Evolutionary conservation across 2,888 invertebrate species (phyloP).

Genomic region (Emmelina monodactyla): DNA sequence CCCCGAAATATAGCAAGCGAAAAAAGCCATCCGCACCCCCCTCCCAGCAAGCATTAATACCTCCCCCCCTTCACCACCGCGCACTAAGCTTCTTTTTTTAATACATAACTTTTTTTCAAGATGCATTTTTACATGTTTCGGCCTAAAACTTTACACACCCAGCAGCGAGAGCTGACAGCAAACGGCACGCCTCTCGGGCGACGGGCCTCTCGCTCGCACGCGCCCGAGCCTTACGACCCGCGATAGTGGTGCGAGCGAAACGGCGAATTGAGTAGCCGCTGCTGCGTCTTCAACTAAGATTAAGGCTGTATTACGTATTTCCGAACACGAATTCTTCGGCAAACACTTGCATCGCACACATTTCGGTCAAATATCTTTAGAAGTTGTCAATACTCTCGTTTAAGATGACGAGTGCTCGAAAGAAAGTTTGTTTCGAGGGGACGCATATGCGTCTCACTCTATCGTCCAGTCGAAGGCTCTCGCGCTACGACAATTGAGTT

Average conservation of each 20-base stretch:
- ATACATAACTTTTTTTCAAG: constrained; percentile 68
- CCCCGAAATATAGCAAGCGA: constrained; percentile 64
- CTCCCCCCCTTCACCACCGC: constrained; percentile 58
- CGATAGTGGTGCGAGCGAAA: constrained; percentile 61
- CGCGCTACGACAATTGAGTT: constrained; percentile 64
- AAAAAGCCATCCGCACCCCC: constrained; percentile 59
- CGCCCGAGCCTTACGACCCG: constrained; percentile 29
- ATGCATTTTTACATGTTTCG: constrained; percentile 68
- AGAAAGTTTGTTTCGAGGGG: neutral
- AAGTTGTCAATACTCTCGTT: constrained; percentile 15
- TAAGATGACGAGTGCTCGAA: neutral
- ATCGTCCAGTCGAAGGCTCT: constrained; percentile 62
- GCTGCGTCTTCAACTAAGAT: constrained; percentile 58
- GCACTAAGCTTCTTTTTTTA: constrained; percentile 66
- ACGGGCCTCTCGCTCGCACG: constrained; percentile 50
- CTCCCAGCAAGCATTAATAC: constrained; percentile 55
- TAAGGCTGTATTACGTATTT: constrained; percentile 55
- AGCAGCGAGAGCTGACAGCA: constrained; percentile 43
- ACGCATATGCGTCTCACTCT: constrained; percentile 50
- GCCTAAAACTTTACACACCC: constrained; percentile 67
- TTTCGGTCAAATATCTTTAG: constrained; percentile 21
- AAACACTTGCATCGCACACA: constrained; percentile 34
- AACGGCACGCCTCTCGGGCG: constrained; percentile 49
- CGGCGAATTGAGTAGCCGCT: constrained; percentile 34
- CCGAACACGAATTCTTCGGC: constrained; percentile 43